phyloP scores from a whole-genome alignment of 2,888 invertebrate genomes.

The Creontiades dilutus region DNA sequence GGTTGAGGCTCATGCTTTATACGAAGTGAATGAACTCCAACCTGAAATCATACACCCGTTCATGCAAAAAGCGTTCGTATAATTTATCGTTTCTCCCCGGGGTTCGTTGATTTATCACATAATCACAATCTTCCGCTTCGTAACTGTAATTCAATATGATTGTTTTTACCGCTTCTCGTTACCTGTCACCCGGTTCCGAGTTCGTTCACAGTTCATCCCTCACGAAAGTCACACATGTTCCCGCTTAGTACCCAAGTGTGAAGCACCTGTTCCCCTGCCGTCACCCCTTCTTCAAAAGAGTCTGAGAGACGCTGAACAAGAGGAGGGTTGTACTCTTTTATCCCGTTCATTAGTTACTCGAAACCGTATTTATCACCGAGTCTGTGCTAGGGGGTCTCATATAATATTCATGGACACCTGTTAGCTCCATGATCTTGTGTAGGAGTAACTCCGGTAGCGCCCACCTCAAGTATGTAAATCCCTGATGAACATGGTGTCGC shows the following conservation, averaged over 20 bases:
- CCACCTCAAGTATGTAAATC: constrained; percentile 19
- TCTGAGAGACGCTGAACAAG: not conserved
- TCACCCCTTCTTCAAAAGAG: not conserved
- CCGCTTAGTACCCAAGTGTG: constrained; percentile 63
- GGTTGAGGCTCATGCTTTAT: too few relatives aligned
- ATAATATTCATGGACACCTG: constrained; percentile 54
- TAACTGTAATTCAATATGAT: not conserved
- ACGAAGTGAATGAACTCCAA: too few relatives aligned
- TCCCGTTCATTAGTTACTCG: constrained; percentile 41
- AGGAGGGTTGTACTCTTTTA: constrained; percentile 35
- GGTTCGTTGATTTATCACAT: too few relatives aligned
- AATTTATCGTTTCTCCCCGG: too few relatives aligned
- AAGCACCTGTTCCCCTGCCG: constrained; percentile 32
- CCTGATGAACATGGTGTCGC: not conserved
- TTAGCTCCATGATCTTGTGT: constrained; percentile 38
- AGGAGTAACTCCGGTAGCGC: constrained; percentile 33
- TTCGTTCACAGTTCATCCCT: constrained; percentile 62
- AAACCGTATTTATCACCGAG: constrained; percentile 28
- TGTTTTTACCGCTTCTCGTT: constrained; percentile 5
- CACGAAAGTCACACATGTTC: constrained; percentile 62
- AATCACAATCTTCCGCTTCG: too few relatives aligned
- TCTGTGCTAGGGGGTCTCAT: not conserved
- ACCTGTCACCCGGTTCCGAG: constrained; percentile 21
- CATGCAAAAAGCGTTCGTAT: too few relatives aligned
- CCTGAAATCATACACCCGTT: too few relatives aligned